phyloP scores from a whole-genome alignment of 1,140 invertebrate species.

The Thereuonema tuberculata region DNA sequence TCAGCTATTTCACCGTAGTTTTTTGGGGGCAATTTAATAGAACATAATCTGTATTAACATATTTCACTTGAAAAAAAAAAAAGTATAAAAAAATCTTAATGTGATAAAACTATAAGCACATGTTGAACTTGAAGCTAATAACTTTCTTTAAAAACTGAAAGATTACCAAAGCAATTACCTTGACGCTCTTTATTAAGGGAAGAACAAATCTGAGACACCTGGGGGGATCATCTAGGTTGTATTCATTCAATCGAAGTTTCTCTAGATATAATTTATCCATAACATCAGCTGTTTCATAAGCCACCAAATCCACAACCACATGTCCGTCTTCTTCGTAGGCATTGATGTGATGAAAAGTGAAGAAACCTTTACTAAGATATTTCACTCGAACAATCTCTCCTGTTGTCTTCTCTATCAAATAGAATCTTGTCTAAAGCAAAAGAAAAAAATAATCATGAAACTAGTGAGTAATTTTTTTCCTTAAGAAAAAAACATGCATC shows the following conservation, averaged over 20 bases:
- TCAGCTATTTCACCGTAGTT: no score
- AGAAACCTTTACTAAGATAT: constrained; percentile 25
- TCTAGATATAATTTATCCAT: constrained; percentile 31
- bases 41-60: no score
- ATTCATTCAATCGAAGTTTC: constrained; percentile 23
- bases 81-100: no score
- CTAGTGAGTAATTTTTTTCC: no score
- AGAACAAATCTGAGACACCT: constrained; percentile 23
- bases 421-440: constrained; percentile 20
- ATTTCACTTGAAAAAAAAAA: no score
- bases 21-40: no score
- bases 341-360: constrained; percentile 34
- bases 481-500: no score
- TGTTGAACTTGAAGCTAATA: no score
- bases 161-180: no score
- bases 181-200: constrained; percentile 23
- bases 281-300: constrained; percentile 28
- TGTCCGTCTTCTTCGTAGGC: constrained; percentile 31
- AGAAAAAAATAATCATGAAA: neutral
- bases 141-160: no score
- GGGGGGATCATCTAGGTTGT: constrained; percentile 19
- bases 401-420: constrained; percentile 24
- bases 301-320: constrained; percentile 32
- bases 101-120: no score
- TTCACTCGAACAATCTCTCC: constrained; percentile 20